Conservation (phyloP, 2,797 vertebrate species). For the Todus mexicanus region DNA sequence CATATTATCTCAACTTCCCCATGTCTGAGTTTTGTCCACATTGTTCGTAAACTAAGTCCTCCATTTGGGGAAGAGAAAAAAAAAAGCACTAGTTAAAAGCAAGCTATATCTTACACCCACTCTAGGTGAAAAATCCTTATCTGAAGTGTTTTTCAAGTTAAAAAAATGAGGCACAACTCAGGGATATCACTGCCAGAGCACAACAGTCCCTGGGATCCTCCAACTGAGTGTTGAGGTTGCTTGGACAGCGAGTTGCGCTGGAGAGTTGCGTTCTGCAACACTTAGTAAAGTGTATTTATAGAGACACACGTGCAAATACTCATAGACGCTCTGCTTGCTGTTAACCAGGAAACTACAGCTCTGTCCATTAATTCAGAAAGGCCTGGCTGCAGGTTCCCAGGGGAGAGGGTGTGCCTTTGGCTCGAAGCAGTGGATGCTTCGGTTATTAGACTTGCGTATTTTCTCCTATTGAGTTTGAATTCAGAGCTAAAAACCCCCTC, state of each 20-base stretch:
- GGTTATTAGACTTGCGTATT: not conserved
- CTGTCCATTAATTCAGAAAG: not conserved
- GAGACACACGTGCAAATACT: not conserved
- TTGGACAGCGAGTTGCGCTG: not conserved
- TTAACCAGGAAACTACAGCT: not conserved
- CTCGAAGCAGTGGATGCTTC: not conserved
- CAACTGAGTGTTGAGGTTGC: not conserved
- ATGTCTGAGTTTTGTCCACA: not conserved
- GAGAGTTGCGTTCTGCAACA: not conserved
- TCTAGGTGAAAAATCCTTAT: not conserved
- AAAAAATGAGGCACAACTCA: fast-evolving
- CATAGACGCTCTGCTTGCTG: not conserved
- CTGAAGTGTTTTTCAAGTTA: not conserved
- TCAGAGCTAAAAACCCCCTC: not conserved
- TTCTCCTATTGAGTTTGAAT: not conserved
- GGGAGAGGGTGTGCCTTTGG: not conserved
- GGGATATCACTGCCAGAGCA: not conserved
- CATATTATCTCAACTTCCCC: not conserved
- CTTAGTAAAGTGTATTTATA: not conserved
- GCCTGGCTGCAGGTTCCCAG: not conserved
- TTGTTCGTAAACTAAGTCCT: not conserved
- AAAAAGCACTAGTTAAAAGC: not conserved
- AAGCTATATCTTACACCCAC: not conserved
- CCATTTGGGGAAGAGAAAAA: not conserved
- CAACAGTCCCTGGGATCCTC: not conserved